phyloP scores from a whole-genome alignment of 2,113 vertebrate species.

The Acanthochromis polyacanthus region DNA sequence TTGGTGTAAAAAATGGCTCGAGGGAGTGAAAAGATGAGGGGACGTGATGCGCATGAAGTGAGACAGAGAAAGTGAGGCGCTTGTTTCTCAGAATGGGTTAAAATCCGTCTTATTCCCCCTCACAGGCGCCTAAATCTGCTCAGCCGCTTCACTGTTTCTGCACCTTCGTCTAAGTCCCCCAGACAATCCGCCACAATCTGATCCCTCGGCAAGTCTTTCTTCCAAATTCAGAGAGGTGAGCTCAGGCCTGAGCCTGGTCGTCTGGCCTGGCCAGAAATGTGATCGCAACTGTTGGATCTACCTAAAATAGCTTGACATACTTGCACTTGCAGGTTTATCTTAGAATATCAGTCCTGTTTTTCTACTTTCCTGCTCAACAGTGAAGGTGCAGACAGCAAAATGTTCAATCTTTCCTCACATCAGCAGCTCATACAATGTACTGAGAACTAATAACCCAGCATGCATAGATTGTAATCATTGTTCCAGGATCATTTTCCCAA shows the following conservation, averaged over 20 bases:
- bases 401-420: too few relatives aligned
- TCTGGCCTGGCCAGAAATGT: not conserved
- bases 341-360: too few relatives aligned
- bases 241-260: not conserved
- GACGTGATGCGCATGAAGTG: conserved; percentile 21
- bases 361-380: too few relatives aligned
- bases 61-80: conserved; percentile 5
- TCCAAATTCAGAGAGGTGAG: not conserved
- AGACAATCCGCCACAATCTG: conserved; percentile 24
- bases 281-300: not conserved
- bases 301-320: not conserved
- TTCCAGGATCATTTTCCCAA: not conserved
- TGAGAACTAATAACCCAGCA: too few relatives aligned
- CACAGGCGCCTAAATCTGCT: conserved; percentile 36
- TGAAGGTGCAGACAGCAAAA: too few relatives aligned
- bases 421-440: too few relatives aligned
- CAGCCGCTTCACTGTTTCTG: conserved; percentile 23
- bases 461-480: not conserved
- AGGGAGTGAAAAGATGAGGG: conserved; percentile 19
- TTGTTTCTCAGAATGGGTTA: conserved; percentile 17
- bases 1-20: conserved; percentile 37
- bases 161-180: conserved; percentile 21
- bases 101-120: conserved; percentile 16
- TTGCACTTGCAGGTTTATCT: not conserved
- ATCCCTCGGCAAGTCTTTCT: conserved; percentile 4